Base-by-base conservation (phyloP, 2,113 vertebrate genomes). In the Pyxicephalus adspersus region DNA sequence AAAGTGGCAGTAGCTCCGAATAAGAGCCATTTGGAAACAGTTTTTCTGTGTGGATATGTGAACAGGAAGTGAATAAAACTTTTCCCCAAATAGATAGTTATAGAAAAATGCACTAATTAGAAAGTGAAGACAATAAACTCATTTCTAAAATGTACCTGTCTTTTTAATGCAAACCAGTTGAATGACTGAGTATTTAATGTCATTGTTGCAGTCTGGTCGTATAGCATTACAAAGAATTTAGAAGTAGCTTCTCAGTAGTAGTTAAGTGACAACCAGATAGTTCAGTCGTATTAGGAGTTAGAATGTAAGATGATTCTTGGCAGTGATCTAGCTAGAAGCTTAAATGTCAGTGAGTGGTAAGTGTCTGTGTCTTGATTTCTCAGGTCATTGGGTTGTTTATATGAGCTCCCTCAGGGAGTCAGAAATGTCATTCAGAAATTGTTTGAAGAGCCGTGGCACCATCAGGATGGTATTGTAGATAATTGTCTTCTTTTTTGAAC, bases 291-390 rank as follows among this genome's bases (percentile, higher is more conserved):
- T 66, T 87, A 73, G 25, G 55, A 80, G 75, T 64, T 84, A 77
- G 57, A 1, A 0, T 73, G 84, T 87, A 26, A 79, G 80, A 84
- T 73, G 60, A 67, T 15, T 81, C 45, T 76, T 84, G 81, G 82
- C 76, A 75, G 28, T 58, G 64, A 85, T 86, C 80, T 85, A 86
- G 80, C 77, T 83, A 78, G 83, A 78, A 87, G 55, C 83, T 76
- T 83, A 87, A 84, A 84, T 84, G 84, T 80, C 80, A 88, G 65
- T 83, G 84, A 86, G 83, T 85, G 74, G 77, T 84, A 85, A 86
- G 67, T 80, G 61, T 71, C 79, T 87, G 61, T 58, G 54, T 84
- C 81, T 86, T 52, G 28, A 76, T 86, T 83, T 84, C 65, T 85
- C 25, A 63, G 82, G 50, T 85, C 31, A 1, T 83, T 85, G 50